Evolutionary conservation across 2,797 vertebrate genomes (phyloP).

Genomic region (Somateria mollissima): DNA sequence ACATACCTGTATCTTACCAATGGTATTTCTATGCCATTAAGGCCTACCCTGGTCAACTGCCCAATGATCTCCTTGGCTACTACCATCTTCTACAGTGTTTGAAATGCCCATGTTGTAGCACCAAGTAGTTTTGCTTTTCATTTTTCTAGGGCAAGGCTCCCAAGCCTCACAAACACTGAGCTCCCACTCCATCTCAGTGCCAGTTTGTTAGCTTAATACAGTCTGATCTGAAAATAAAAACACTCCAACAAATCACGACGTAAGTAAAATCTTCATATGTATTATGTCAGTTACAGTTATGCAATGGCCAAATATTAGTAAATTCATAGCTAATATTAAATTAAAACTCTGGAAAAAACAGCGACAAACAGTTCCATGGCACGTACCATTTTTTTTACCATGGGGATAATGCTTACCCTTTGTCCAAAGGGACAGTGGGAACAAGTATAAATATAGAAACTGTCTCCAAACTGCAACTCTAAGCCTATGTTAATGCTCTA

Average conservation of each 20-base stretch:
- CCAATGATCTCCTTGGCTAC: neutral
- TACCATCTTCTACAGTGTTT: neutral
- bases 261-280: conserved; percentile 46
- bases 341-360: conserved; percentile 67
- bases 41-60: neutral
- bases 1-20: neutral
- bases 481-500: conserved; percentile 74
- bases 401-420: conserved; percentile 48
- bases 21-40: neutral
- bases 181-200: neutral
- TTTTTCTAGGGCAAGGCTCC: neutral
- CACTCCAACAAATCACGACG: conserved; percentile 31
- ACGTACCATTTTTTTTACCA: conserved; percentile 41
- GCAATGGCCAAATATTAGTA: conserved; percentile 68
- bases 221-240: conserved; percentile 58
- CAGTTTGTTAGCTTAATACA: neutral
- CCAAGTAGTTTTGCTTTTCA: neutral
- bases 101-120: neutral
- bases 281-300: conserved; percentile 70
- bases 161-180: neutral
- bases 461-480: conserved; percentile 68
- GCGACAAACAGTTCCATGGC: conserved; percentile 60
- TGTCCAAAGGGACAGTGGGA: conserved; percentile 59
- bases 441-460: conserved; percentile 72
- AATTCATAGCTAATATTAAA: conserved; percentile 66